Percentiles rank a stretch among this genome's conserved stretches.
Conservation (phyloP, 1,140 invertebrate genomes). For the Callitettix versicolor region DNA sequence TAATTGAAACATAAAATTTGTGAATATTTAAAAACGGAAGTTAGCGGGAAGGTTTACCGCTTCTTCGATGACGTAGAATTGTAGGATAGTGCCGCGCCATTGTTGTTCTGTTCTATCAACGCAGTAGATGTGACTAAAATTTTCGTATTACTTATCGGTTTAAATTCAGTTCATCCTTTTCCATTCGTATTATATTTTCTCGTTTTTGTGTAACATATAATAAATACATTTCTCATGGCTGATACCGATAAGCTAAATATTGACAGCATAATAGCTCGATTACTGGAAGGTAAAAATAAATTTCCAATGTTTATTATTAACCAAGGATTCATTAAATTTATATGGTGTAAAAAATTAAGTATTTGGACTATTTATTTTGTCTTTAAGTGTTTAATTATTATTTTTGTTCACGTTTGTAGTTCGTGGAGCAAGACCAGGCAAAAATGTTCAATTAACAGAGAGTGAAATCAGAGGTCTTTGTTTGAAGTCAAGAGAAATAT, state of each 20-base stretch:
- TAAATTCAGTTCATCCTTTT: no score
- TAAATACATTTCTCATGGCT: no score
- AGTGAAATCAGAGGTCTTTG: slow-evolving; percentile 44
- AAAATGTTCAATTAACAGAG: slow-evolving; percentile 63
- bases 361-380: neutral
- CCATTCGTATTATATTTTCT: no score
- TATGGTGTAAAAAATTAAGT: neutral
- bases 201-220: no score
- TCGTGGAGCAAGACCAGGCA: slow-evolving; percentile 55
- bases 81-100: no score
- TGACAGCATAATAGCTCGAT: slow-evolving; percentile 27
- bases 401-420: slow-evolving; percentile 33
- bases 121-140: no score
- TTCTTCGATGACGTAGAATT: no score
- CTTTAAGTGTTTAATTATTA: slow-evolving; percentile 1
- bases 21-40: neutral
- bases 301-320: no score
- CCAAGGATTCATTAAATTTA: neutral
- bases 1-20: neutral
- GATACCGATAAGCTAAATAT: slow-evolving; percentile 25
- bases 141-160: no score
- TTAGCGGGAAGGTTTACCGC: no score
- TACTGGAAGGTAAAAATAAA: slow-evolving; percentile 27
- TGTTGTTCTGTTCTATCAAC: no score
- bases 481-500: slow-evolving; percentile 45